Conservation (phyloP, 2,113 vertebrate species). For the Heterotilapia buettikoferi region DNA sequence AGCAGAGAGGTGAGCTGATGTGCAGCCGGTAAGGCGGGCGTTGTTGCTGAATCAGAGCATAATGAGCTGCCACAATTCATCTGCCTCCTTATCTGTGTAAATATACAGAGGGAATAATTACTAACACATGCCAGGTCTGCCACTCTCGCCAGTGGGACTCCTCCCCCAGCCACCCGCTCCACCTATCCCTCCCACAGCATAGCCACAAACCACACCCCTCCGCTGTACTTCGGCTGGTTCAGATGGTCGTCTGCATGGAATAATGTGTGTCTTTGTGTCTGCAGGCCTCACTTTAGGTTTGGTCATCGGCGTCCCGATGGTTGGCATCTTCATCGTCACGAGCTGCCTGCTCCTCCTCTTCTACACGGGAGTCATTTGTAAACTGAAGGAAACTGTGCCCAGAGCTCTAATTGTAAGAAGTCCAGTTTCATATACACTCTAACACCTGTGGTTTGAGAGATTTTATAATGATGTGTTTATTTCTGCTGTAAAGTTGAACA, state of each 20-base stretch:
- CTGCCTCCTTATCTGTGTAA: neutral
- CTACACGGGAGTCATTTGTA: conserved; percentile 53
- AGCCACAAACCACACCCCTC: neutral
- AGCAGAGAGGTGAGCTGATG: conserved; percentile 26
- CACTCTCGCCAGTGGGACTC: neutral
- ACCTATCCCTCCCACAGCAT: neutral
- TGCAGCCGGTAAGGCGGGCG: neutral
- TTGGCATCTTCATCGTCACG: neutral
- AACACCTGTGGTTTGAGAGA: neutral
- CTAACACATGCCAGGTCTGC: neutral
- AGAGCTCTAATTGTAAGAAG: conserved; percentile 26
- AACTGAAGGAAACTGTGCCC: conserved; percentile 20
- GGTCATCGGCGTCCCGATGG: neutral
- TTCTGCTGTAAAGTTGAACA: neutral
- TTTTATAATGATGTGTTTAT: neutral
- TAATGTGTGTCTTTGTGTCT: neutral
- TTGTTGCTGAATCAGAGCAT: neutral
- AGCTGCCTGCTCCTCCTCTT: neutral
- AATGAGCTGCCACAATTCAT: neutral
- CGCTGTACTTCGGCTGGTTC: neutral
- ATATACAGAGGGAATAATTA: neutral
- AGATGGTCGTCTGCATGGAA: neutral
- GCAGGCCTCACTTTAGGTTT: neutral
- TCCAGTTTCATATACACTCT: neutral
- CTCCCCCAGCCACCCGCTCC: neutral